Conservation (phyloP, 2,888 invertebrate species). For the Dione vanillae region DNA sequence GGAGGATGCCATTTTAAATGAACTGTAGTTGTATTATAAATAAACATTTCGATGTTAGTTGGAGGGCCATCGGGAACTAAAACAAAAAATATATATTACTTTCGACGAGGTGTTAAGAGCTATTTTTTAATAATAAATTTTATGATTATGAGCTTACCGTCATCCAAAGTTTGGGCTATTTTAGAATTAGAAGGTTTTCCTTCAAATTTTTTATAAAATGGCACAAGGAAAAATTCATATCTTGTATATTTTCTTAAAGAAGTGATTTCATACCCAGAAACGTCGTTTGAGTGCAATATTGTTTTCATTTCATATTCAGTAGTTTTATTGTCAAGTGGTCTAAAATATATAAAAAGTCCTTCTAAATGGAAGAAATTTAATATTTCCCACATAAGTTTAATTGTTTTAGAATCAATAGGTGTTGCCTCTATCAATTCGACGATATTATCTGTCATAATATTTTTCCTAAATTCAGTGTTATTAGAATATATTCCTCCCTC, state of each 20-base stretch:
- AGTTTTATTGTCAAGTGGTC: constrained; percentile 86
- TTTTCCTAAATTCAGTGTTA: constrained; percentile 89
- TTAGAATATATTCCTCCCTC: constrained; percentile 83
- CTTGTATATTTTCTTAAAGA: constrained; percentile 92
- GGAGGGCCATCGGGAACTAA: constrained; percentile 93
- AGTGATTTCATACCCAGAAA: constrained; percentile 90
- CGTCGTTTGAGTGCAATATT: constrained; percentile 91
- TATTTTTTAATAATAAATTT: too few species aligned
- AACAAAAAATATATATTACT: constrained; percentile 53
- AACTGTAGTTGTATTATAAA: constrained; percentile 92
- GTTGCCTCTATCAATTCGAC: constrained; percentile 93
- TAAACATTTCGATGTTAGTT: constrained; percentile 91
- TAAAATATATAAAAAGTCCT: constrained; percentile 92
- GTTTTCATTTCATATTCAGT: constrained; percentile 90
- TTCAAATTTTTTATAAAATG: constrained; percentile 94
- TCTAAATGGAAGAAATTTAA: constrained; percentile 91
- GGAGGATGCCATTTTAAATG: constrained; percentile 95
- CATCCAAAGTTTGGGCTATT: constrained; percentile 92
- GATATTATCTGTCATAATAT: constrained; percentile 89
- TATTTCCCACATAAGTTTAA: constrained; percentile 95
- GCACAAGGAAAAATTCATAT: constrained; percentile 96
- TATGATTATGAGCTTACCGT: constrained; percentile 85
- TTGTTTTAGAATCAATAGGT: constrained; percentile 92
- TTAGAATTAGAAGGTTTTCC: constrained; percentile 95
- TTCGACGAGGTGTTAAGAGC: too few species aligned